Evolutionary conservation across 2,113 vertebrate genomes (phyloP), one percentile per base, ranked within the genome.

Genomic region (Pyrgilauda ruficollis): DNA sequence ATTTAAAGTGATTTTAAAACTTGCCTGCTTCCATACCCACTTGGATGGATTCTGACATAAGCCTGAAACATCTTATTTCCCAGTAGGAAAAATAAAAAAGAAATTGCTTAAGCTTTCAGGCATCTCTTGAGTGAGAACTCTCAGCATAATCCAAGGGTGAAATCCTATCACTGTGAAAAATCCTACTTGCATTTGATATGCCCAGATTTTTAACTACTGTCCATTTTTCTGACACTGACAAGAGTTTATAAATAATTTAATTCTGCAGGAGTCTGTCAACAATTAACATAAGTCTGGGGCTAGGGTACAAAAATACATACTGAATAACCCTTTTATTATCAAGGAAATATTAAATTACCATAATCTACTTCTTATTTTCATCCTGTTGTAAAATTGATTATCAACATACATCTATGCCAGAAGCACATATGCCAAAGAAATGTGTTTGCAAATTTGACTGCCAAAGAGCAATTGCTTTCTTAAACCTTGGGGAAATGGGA

Each of bases 1-100:
- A 96, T 88, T 56, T 47, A 49, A 96, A 93, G 86, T 96, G 80
- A 96, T 89, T 94, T 92, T 62, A 49, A 56, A 87, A 92, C 59
- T 96, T 87, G 73, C 46, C 41, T 79, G 41, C 47, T 91, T 91
- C 72, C 64, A 72, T 74, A 86, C 72, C 70, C 76, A 47, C 39
- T 70, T 6, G 5, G 63, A 95, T 94, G 39, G 33, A 70, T 89
- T 93, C 55, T 95, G 93, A 95, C 94, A 96, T 68, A 89, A 87
- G 33, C 46, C 77, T 89, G 59, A 92, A 89, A 87, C 5, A 7
- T 75, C 27, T 84, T 43, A 72, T 83, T 93, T 84, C 79, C 31
- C n/a, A 84, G 69, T 50, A 77, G 24, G 53, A 73, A 67, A 27
- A 69, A 50, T 16, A 61, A 30, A 68, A 74, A 21, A 50, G 1